Evolutionary conservation across 1,140 invertebrate genomes (phyloP).

Genomic region (Fopius arisanus): DNA sequence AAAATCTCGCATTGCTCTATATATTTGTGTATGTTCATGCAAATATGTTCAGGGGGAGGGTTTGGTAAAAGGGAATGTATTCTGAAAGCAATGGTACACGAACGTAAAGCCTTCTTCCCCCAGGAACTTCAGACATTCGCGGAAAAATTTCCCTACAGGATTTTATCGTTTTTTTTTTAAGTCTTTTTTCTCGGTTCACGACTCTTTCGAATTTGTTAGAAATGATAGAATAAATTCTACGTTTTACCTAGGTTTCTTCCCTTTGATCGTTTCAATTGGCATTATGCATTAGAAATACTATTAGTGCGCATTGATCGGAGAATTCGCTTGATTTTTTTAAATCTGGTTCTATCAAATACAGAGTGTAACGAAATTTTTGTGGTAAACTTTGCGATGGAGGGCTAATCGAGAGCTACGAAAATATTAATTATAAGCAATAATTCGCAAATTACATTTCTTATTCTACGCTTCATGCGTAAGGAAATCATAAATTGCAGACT

Average conservation of each 20-base stretch:
- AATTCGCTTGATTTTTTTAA: too few species aligned
- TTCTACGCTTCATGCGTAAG: too few species aligned
- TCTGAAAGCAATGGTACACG: constrained; percentile 47
- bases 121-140: neutral
- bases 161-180: neutral
- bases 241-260: neutral
- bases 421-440: too few species aligned
- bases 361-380: too few species aligned
- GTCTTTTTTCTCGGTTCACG: too few species aligned
- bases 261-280: neutral
- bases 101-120: constrained; percentile 40
- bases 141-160: constrained; percentile 2
- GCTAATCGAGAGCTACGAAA: too few species aligned
- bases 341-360: too few species aligned
- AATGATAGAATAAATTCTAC: neutral
- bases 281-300: too few species aligned
- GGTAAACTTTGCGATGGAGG: too few species aligned
- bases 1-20: constrained; percentile 10
- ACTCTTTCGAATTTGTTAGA: neutral
- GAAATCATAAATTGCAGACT: too few species aligned
- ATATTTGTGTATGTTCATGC: constrained; percentile 11
- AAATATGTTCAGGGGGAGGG: constrained; percentile 10
- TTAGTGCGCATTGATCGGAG: too few species aligned
- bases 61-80: constrained; percentile 30
- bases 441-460: too few species aligned